These are phyloP conservation scores for Copidosoma aretas DNA, from an alignment of 2,888 invertebrate species.

Conservation along the genomic window DNA sequence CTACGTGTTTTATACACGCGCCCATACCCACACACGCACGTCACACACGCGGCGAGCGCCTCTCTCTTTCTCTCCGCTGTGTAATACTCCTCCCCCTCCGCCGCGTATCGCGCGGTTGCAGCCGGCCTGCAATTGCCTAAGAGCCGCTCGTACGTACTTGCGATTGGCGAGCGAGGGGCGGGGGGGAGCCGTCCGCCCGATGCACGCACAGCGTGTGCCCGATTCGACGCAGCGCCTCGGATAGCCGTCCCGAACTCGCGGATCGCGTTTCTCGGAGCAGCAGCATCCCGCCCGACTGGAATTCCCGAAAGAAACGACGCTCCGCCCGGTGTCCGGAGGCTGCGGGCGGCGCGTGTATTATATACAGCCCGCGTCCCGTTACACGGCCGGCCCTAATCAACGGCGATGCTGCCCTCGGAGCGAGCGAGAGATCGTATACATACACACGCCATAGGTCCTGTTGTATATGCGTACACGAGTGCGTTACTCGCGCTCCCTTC, in stretches of 20 bases:
- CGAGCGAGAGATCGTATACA: too few species aligned
- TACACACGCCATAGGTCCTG: too few species aligned
- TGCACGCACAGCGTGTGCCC: conserved; percentile 53
- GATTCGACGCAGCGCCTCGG: conserved; percentile 48
- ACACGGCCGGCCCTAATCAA: not conserved
- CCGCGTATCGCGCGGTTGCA: too few species aligned
- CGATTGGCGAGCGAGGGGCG: too few species aligned
- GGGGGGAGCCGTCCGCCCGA: conserved; percentile 52
- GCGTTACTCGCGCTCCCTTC: too few species aligned
- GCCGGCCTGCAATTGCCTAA: not conserved
- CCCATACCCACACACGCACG: too few species aligned
- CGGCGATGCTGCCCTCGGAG: conserved; percentile 10
- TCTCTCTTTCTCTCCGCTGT: conserved; percentile 16
- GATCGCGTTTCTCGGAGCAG: conserved; percentile 28
- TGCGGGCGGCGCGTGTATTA: not conserved
- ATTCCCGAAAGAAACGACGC: conserved; percentile 25
- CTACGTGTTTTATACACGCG: too few species aligned
- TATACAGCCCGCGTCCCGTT: not conserved
- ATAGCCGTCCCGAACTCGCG: conserved; percentile 34
- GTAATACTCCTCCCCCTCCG: too few species aligned
- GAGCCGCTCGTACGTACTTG: not conserved
- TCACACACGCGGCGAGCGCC: not conserved
- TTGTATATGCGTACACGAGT: too few species aligned
- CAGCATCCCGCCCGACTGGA: conserved; percentile 8
- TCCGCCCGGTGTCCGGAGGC: not conserved